These are phyloP conservation scores for Sebastes itinus DNA, from an alignment of 2,797 vertebrate genomes.

Conservation along the genomic window DNA sequence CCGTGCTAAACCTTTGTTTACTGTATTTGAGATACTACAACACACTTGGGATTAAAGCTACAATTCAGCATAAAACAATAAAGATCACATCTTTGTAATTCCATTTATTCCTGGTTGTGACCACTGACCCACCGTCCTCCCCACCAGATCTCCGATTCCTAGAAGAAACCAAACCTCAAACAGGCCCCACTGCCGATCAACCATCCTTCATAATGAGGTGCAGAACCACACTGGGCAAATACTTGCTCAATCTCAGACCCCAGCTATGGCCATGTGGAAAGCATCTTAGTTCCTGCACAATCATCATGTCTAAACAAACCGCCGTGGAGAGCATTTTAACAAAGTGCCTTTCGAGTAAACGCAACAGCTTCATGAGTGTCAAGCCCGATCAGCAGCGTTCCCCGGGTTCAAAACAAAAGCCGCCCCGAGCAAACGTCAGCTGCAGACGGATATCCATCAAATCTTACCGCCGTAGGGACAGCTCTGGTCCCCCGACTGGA, in stretches of 20 bases:
- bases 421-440: slow-evolving; percentile 10
- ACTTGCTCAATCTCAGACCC: slow-evolving; percentile 58
- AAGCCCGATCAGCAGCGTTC: slow-evolving; percentile 3
- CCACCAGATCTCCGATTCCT: slow-evolving; percentile 6
- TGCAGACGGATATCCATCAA: slow-evolving; percentile 44
- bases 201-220: slow-evolving; percentile 44
- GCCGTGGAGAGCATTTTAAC: slow-evolving; percentile 36
- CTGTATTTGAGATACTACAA: background rate
- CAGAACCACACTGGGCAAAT: slow-evolving; percentile 46
- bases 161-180: slow-evolving; percentile 36
- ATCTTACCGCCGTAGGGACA: slow-evolving; percentile 17
- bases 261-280: slow-evolving; percentile 60
- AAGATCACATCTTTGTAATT: background rate
- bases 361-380: slow-evolving; percentile 12
- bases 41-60: background rate
- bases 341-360: slow-evolving; percentile 42
- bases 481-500: slow-evolving; percentile 31
- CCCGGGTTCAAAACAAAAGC: slow-evolving; percentile 19
- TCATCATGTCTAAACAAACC: slow-evolving; percentile 63
- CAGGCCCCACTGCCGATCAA: slow-evolving; percentile 15
- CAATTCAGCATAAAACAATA: background rate
- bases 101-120: slow-evolving; percentile 5
- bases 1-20: background rate
- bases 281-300: slow-evolving; percentile 51
- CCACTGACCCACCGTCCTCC: background rate